Base-by-base conservation (phyloP, 1,140 invertebrate genomes). In the Achatina immaculata region DNA sequence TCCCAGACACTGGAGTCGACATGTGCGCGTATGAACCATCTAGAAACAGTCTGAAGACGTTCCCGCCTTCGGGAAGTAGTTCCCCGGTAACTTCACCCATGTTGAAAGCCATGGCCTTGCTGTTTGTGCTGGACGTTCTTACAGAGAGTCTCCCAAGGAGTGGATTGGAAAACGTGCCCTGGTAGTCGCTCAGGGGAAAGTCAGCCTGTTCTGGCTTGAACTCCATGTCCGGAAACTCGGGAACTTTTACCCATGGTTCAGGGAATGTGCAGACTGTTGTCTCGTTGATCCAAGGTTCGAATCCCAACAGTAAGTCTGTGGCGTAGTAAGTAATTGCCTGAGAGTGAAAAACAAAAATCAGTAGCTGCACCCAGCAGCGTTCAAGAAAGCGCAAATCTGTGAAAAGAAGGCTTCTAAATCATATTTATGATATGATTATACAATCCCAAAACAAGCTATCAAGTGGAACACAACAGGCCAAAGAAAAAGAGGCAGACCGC, bases 231-330 rank as follows among this genome's bases (percentile, higher is more conserved):
- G 77, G 77, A 36, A 79, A 71, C 34, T 79, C 55, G 6, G 58
- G 42, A 31, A 51, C 11, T 34, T 83, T 73, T 19, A 73, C 21
- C 80, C 80, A 84, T 21, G 73, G 83, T 66, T 71, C 43, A 2
- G 82, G 84, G 71, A 79, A 86, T 14, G 34, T 34, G 80, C 84
- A 85, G 16, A 66, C 79, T 21, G 48, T 78, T 34, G 82, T 71
- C 14, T 34, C 21, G 69, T 84, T 82, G 7, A 85, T 55, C 85
- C 85, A 86, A 14, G 84, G 84, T 28, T 82, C 68, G 34, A 69
- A 72, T 28, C 80, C 81, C 66, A 85, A 51, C 28, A 79, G 14
- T 3, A 85, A 58, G 77, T 86, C 85, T 6, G 78, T 75, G 0
- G 48, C 45, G 78, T 65, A 78, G 51, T 48, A 82, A 55, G 55